Percentiles rank a stretch among this genome's conserved stretches.
Conservation (phyloP, 2,797 vertebrate genomes). For the Xenops minutus region DNA sequence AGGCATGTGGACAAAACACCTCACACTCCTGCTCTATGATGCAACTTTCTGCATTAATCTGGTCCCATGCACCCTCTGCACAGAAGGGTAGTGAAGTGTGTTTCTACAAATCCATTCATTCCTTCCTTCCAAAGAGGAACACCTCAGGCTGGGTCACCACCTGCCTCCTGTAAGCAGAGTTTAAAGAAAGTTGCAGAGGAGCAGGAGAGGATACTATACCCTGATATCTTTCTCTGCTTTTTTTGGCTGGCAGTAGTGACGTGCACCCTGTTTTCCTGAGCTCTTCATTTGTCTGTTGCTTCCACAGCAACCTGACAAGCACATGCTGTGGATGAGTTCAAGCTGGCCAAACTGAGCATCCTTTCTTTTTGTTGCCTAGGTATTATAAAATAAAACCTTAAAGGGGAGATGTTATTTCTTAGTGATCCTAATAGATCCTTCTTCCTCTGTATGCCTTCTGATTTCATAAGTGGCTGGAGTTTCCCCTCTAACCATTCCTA, state of each 20-base stretch:
- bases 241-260: background rate
- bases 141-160: background rate
- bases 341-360: background rate
- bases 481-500: background rate
- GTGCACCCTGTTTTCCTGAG: background rate
- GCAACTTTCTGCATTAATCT: background rate
- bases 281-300: background rate
- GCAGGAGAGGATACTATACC: background rate
- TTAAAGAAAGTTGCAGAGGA: background rate
- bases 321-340: background rate
- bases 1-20: background rate
- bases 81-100: background rate
- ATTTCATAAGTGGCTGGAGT: background rate
- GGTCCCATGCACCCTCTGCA: background rate
- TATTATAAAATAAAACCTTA: background rate
- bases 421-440: background rate
- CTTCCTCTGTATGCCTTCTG: background rate
- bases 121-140: background rate
- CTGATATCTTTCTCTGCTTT: background rate
- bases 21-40: background rate
- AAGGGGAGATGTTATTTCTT: background rate
- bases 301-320: background rate
- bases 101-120: background rate
- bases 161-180: background rate
- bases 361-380: background rate